A percentile compares a stretch with the other conserved stretches of the same genome.
These are phyloP conservation scores for Diachrysia chrysitis DNA, from an alignment of 2,888 invertebrate genomes.

Conservation along the genomic window DNA sequence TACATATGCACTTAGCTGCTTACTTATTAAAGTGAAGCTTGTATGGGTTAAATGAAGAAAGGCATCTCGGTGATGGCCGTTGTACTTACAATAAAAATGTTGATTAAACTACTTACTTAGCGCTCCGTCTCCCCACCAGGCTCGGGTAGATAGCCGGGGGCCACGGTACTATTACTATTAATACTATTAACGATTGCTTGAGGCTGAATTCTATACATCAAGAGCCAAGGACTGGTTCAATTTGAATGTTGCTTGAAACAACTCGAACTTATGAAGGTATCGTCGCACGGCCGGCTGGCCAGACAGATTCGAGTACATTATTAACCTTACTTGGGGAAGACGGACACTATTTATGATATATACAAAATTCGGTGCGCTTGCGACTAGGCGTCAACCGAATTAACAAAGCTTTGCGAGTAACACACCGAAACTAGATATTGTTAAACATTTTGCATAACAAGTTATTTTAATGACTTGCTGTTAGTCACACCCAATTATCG, in stretches of 20 bases:
- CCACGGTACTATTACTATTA: not conserved
- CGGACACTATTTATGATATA: conserved; percentile 4
- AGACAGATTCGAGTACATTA: not conserved
- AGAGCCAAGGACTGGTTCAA: not conserved
- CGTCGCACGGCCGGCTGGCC: not conserved
- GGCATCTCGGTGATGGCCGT: conserved; percentile 40
- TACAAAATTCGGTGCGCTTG: conserved; percentile 9
- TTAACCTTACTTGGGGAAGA: not conserved
- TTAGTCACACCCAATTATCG: too few relatives aligned
- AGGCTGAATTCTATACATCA: not conserved
- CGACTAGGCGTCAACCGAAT: conserved; percentile 5
- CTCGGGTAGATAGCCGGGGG: conserved; percentile 1
- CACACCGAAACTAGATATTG: conserved; percentile 5
- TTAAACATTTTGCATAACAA: not conserved
- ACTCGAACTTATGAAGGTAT: not conserved
- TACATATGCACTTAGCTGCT: conserved; percentile 17
- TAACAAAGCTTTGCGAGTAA: not conserved
- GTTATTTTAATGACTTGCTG: too few relatives aligned
- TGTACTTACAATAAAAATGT: conserved; percentile 25
- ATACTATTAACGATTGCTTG: not conserved
- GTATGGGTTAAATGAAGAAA: conserved; percentile 35
- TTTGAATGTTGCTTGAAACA: not conserved
- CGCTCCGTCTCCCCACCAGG: conserved; percentile 5
- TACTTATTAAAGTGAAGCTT: conserved; percentile 25
- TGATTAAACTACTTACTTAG: conserved; percentile 17